Evolutionary conservation across 2,888 invertebrate genomes (phyloP), one percentile per base, ranked within the genome.

Genomic region (Drosophila melanosoma): DNA sequence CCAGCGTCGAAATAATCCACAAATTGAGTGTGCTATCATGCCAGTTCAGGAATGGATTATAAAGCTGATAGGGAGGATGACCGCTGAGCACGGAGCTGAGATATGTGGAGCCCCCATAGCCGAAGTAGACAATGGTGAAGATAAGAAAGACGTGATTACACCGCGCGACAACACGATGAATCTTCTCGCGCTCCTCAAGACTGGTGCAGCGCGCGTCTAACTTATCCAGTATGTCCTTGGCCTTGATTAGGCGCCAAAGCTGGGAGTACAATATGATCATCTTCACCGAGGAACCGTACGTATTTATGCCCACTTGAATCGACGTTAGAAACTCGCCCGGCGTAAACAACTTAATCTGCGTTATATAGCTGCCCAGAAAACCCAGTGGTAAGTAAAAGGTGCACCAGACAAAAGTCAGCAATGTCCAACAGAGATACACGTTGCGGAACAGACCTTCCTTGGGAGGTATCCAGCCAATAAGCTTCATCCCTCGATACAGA

Each of bases 31-130:
- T 48, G 23, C 74, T 58, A 1, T 86, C 74, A 23, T 69, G 81
- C 91, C 90, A 91, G 49, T 91, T 77, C 8, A 89, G 53, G 5
- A 81, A 74, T 0, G 90, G 90, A 73, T 90, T 91, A 26, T 80
- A 91, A 11, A 90, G 29, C 60, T 83, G 87, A 79, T 89, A 90
- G 0, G 90, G 89, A 1, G 90, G 90, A 32, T 64, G 75, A 8
- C 89, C 87, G 23, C 68, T 78, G 0, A 83, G 64, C 4, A 88
- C 76, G 0, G 82, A 70, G 32, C 81, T 82, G 1, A 88, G 48
- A 23, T 78, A 86, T 0, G 91, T 87, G 32, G 79, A 84, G 3
- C 71, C 73, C 20, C 80, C 80, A 36, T 82, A 91, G 5, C 76
- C 57, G 29, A 81, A 79, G 60, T 87, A 91, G 15, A 83, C 69